These are phyloP conservation scores for Malurus leucopterus DNA, from an alignment of 2,797 vertebrate species.

Conservation along the genomic window DNA sequence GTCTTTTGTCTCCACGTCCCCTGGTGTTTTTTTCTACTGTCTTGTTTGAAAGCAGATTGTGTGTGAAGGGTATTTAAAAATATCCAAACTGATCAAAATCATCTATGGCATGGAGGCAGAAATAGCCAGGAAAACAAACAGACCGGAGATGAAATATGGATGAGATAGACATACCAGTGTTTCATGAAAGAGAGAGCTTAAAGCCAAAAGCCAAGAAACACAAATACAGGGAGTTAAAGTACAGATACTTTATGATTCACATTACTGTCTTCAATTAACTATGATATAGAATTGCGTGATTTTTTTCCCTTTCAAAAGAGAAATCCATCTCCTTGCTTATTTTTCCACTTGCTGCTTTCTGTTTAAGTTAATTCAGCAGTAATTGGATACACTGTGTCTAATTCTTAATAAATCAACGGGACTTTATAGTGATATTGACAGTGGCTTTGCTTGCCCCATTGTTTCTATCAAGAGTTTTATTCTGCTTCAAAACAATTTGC, in stretches of 20 bases:
- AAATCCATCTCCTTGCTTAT: slow-evolving; percentile 53
- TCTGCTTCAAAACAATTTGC: slow-evolving; percentile 76
- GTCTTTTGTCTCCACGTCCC: neutral
- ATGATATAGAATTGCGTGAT: neutral
- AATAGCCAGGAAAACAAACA: slow-evolving; percentile 35
- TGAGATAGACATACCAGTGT: slow-evolving; percentile 11
- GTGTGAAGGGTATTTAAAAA: slow-evolving; percentile 35
- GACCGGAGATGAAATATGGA: slow-evolving; percentile 44
- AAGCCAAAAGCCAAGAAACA: slow-evolving; percentile 34
- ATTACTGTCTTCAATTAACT: slow-evolving; percentile 47
- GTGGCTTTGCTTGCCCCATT: slow-evolving; percentile 72
- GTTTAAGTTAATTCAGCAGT: slow-evolving; percentile 61
- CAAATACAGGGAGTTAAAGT: slow-evolving; percentile 53
- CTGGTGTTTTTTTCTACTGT: neutral
- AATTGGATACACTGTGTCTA: slow-evolving; percentile 73
- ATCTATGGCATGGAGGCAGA: slow-evolving; percentile 38
- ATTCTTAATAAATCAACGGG: slow-evolving; percentile 76
- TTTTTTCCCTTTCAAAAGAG: slow-evolving; percentile 43
- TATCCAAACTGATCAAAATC: slow-evolving; percentile 53
- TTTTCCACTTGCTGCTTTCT: slow-evolving; percentile 60
- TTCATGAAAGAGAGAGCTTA: slow-evolving; percentile 35
- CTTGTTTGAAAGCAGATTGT: slow-evolving; percentile 43
- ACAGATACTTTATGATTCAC: slow-evolving; percentile 22
- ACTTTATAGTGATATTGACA: slow-evolving; percentile 72
- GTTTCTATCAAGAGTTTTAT: slow-evolving; percentile 75